Evolutionary conservation across 2,113 vertebrate genomes (phyloP), one percentile per base, ranked within the genome.

Genomic region (Dinomys branickii): DNA sequence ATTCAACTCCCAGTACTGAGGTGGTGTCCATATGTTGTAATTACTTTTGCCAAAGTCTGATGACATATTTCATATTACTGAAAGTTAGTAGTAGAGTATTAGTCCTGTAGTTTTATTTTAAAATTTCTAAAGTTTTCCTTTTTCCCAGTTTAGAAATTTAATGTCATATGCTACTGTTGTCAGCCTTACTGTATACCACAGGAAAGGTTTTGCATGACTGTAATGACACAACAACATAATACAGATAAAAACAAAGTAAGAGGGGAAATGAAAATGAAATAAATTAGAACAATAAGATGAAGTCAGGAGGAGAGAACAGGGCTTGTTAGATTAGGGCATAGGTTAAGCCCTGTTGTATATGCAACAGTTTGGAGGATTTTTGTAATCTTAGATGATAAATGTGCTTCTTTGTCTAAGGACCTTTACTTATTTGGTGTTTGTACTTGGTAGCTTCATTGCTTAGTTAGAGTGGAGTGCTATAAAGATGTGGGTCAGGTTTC

Each of bases 11-110:
- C 16, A 52, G 7, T 52, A 33, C 28, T 28, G 75, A 6, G 13
- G 13, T 47, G 26, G 6, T 80, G 47, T 52, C 47, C 17, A 20
- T 9, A 35, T 54, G 77, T 80, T 52, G 3, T 82, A 73, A 47
- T 93, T 84, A 63, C 0, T 92, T 85, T 96, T 63, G n/a, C 33
- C 9, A 44, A 75, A 77, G 58, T 83, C 24, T 65, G 56, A 50
- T 56, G 41, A 54, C 81, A 69, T 67, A 56, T 69, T 81, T 84
- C 63, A 71, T 85, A 59, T 7, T 58, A 59, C 7, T 54, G 54
- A 95, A 47, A 35, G 10, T 80, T 19, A 88, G 26, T 80, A n/a
- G 61, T 85, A 95, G 9, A 58, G 28, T 96, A 85, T 47, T 85
- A 65, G 69, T 90, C 47, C n/a, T 83, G 1, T 67, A 47, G 33